Base-by-base conservation (phyloP, 2,113 vertebrate species). In the Heliornis fulica region DNA sequence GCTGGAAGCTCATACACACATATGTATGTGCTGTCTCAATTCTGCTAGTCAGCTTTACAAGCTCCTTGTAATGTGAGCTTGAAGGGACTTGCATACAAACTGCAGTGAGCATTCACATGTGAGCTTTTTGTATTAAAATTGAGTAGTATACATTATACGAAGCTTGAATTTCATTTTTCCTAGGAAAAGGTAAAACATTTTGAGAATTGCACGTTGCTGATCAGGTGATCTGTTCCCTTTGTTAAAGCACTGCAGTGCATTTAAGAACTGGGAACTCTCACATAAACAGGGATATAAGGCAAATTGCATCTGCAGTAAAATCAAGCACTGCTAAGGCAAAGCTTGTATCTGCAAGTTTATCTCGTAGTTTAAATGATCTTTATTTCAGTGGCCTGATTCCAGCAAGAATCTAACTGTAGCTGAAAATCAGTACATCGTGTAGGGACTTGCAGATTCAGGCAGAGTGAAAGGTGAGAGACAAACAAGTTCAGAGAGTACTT, bases 21-120 rank as follows among this genome's bases (percentile, higher is more conserved):
- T 1, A 1, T 4, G 2, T 4, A 7, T 5, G 2, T 5, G 9
- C 13, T 66, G 11, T n/a, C 51, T 43, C 17, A n/a, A 0, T 32
- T 63, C 38, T 51, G n/a, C 40, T 46, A 8, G 4, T 21, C 29
- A 28, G 68, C 36, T 69, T 57, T 75, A 25, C 41, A 28, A 31
- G 2, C 17, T 26, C 48, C 86, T 34, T 56, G 13, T 46, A 45
- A 10, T 10, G 20, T 15, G 26, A 8, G 10, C 34, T 34, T 31
- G 56, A 63, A 85, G n/a, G 34, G 41, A 31, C 54, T 72, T 34
- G 8, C 34, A 7, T 12, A 2, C 14, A 65, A 36, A 18, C 41
- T 54, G 31, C 40, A 48, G 40, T 3, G 11, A 83, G 20, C 11
- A 4, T 70, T 77, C 43, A 17, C 7, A 2, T 21, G 59, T 57